A percentile compares a stretch with the other conserved stretches of the same genome.
These are phyloP conservation scores for Phania funesta DNA, from an alignment of 2,888 invertebrate species.

Conservation along the genomic window DNA sequence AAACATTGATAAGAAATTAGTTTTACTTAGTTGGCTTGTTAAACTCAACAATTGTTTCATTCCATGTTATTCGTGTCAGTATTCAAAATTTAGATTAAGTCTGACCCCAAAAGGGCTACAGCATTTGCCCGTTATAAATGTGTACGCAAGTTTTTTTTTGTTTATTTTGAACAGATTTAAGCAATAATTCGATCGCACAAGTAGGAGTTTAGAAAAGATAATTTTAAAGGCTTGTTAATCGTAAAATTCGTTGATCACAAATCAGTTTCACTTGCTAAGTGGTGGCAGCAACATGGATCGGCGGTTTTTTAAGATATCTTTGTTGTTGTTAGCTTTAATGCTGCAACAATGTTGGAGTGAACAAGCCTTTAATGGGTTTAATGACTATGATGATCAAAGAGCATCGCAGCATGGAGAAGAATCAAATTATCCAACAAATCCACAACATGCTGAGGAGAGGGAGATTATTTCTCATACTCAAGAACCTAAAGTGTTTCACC, in stretches of 20 bases:
- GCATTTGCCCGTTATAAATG: neutral
- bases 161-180: slow-evolving; percentile 32
- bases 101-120: slow-evolving; percentile 56
- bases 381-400: slow-evolving; percentile 37
- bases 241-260: neutral
- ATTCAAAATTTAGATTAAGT: slow-evolving; percentile 34
- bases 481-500: slow-evolving; percentile 19
- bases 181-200: slow-evolving; percentile 1
- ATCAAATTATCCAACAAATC: neutral
- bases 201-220: neutral
- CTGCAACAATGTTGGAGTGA: slow-evolving; percentile 12
- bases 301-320: neutral
- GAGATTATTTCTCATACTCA: neutral
- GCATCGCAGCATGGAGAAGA: neutral
- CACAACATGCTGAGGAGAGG: neutral
- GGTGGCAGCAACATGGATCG: slow-evolving; percentile 40
- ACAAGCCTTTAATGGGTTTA: slow-evolving; percentile 22
- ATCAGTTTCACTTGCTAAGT: slow-evolving; percentile 50
- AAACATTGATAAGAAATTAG: slow-evolving; percentile 42
- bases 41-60: neutral
- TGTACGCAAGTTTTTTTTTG: neutral
- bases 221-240: slow-evolving; percentile 33
- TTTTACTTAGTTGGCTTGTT: neutral
- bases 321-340: slow-evolving; percentile 1
- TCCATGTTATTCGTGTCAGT: slow-evolving; percentile 2